Evolutionary conservation across 2,888 invertebrate genomes (phyloP).

Genomic region (Escarpia spicata): DNA sequence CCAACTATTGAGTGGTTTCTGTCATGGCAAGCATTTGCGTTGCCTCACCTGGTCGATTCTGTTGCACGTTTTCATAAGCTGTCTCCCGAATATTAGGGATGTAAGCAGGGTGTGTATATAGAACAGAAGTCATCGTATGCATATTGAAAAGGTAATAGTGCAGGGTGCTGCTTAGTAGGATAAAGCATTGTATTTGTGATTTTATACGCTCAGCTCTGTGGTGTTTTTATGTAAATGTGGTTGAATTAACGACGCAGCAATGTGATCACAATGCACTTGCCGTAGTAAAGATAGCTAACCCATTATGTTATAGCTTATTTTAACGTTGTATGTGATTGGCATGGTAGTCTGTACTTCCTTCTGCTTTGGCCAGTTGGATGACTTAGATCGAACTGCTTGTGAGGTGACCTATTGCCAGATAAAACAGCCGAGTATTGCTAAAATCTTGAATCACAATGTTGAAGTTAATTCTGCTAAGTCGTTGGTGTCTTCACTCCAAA

Average conservation of each 20-base stretch:
- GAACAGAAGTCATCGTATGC: background rate
- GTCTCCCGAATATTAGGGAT: background rate
- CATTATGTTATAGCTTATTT: background rate
- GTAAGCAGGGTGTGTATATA: background rate
- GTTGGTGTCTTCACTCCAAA: background rate
- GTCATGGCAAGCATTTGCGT: background rate
- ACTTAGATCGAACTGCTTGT: background rate
- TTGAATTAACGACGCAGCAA: constrained; percentile 6
- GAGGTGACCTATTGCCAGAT: background rate
- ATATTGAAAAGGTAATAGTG: background rate
- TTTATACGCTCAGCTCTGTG: background rate
- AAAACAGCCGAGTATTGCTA: too few relatives aligned
- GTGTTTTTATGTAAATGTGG: constrained; percentile 10
- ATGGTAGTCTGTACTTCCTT: background rate
- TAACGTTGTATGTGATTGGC: background rate
- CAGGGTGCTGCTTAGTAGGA: background rate
- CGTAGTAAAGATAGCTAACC: background rate
- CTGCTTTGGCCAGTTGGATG: background rate
- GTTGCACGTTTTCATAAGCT: background rate
- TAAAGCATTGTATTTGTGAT: background rate
- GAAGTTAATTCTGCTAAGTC: too few relatives aligned
- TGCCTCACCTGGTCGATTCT: too few relatives aligned
- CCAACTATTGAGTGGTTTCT: background rate
- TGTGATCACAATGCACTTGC: background rate
- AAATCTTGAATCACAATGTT: too few relatives aligned